Conservation (phyloP, 1,140 invertebrate genomes). For the Chironomus striatipennis region DNA sequence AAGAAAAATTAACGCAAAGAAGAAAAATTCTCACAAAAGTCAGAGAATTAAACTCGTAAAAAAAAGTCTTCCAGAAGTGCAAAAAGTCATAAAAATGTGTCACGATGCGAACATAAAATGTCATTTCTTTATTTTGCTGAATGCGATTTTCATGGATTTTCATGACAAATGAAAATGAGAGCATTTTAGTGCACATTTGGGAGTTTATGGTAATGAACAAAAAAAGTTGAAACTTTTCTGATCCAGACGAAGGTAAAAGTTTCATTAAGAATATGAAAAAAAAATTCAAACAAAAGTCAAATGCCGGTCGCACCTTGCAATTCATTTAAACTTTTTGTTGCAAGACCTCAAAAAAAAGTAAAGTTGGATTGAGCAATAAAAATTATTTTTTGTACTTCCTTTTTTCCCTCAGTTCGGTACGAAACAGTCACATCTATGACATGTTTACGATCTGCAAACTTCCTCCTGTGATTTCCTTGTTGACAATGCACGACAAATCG, state of each 20-base stretch:
- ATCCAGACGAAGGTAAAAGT: too few relatives aligned
- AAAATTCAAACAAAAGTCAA: too few relatives aligned
- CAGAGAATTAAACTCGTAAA: conserved; percentile 1
- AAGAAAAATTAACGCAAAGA: background rate
- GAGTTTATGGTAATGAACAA: too few relatives aligned
- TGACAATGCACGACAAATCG: background rate
- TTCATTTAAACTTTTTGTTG: background rate
- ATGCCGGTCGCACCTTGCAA: too few relatives aligned
- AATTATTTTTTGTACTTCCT: background rate
- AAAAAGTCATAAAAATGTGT: conserved; percentile 3
- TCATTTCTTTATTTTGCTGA: background rate
- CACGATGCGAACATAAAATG: conserved; percentile 11
- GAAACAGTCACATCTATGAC: background rate
- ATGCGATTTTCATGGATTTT: background rate
- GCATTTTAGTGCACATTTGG: too few relatives aligned
- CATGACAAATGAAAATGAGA: too few relatives aligned
- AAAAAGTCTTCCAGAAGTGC: conserved; percentile 6
- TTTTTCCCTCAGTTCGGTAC: background rate
- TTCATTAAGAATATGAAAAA: too few relatives aligned
- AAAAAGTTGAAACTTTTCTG: too few relatives aligned
- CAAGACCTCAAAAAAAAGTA: too few relatives aligned
- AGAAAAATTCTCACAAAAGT: background rate
- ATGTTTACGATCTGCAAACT: conserved; percentile 2
- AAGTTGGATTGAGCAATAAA: background rate
- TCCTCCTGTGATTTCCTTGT: background rate